Conservation (phyloP, 2,797 vertebrate species). For the Synanceia verrucosa region DNA sequence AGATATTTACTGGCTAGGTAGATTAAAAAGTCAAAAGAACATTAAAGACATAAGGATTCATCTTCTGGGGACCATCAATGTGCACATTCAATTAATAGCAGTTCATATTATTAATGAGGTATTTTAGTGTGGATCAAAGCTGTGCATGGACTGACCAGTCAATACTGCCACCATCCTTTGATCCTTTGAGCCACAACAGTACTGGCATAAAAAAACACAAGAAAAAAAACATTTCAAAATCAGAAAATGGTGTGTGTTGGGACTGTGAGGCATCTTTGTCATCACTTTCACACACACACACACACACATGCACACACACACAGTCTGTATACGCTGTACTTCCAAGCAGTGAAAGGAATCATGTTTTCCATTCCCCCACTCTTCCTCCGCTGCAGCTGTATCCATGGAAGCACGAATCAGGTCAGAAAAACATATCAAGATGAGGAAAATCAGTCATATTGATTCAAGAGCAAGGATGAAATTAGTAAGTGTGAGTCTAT, state of each 20-base stretch:
- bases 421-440: conserved; percentile 63
- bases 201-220: background rate
- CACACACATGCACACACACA: conserved; percentile 8
- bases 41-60: background rate
- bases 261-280: conserved; percentile 49
- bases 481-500: conserved; percentile 17
- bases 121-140: background rate
- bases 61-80: background rate
- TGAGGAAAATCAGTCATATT: conserved; percentile 46
- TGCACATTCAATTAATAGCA: background rate
- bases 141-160: background rate
- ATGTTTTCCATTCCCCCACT: conserved; percentile 61
- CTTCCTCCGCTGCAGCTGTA: conserved; percentile 47
- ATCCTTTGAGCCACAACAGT: too few relatives aligned
- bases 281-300: conserved; percentile 20
- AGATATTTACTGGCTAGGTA: background rate
- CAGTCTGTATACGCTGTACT: conserved; percentile 32
- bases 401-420: conserved; percentile 66
- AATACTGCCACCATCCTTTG: background rate
- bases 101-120: background rate
- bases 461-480: conserved; percentile 22
- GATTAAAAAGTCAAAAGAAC: background rate
- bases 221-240: background rate
- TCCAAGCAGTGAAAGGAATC: conserved; percentile 47
- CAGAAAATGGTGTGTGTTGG: background rate